These are phyloP conservation scores for Echinops telfairi DNA, from an alignment of 2,113 vertebrate genomes.

Conservation along the genomic window DNA sequence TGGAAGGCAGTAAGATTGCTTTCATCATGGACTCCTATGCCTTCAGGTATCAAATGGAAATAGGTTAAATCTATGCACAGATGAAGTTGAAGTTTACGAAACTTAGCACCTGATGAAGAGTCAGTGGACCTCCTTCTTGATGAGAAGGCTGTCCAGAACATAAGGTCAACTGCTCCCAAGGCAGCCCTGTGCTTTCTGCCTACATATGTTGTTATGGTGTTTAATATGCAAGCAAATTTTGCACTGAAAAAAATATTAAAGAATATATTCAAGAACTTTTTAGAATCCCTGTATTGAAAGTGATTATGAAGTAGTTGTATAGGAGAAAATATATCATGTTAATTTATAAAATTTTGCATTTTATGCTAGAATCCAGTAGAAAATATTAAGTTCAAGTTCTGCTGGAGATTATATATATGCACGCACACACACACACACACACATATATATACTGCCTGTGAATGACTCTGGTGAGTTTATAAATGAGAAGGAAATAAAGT, in stretches of 20 bases:
- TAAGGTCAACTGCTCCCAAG: neutral
- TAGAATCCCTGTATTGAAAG: neutral
- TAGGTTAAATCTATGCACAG: neutral
- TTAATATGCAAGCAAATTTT: slow-evolving; percentile 24
- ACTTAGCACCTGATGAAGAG: neutral
- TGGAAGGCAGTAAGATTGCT: neutral
- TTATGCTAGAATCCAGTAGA: slow-evolving; percentile 10
- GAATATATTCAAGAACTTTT: slow-evolving; percentile 5
- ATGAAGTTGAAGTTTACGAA: neutral
- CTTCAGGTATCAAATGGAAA: slow-evolving; percentile 14
- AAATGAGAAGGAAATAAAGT: neutral
- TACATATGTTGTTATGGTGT: neutral
- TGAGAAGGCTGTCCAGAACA: neutral
- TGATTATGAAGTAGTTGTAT: neutral
- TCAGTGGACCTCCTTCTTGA: neutral
- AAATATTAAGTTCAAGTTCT: neutral
- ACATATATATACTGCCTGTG: too few species aligned
- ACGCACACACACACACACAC: too few species aligned
- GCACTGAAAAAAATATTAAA: neutral
- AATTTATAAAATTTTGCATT: neutral
- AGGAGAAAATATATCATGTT: slow-evolving; percentile 24
- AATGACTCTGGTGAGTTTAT: neutral
- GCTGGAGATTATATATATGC: neutral
- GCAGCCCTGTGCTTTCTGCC: neutral
- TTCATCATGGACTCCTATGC: neutral